Evolutionary conservation across 1,140 invertebrate species (phyloP).

Genomic region (Delia radicum): DNA sequence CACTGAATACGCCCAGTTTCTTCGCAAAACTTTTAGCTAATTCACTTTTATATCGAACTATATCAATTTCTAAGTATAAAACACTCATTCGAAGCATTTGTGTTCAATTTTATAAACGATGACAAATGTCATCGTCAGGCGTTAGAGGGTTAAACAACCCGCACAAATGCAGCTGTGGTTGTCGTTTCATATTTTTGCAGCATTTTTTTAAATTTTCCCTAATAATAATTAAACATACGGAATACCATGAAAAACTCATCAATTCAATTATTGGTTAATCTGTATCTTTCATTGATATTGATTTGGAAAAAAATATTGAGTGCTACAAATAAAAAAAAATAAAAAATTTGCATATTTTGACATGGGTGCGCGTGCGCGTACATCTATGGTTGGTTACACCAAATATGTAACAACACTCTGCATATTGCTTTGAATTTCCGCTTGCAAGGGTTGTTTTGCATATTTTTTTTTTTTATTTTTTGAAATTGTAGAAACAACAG

Average conservation of each 20-base stretch:
- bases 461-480: too few species aligned
- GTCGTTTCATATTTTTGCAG: background rate
- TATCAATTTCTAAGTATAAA: too few species aligned
- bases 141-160: too few species aligned
- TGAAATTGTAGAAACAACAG: background rate
- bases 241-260: background rate
- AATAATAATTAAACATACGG: background rate
- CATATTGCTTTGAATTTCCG: background rate
- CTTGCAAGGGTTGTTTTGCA: background rate
- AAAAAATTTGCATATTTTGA: slow-evolving; percentile 2
- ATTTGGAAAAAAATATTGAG: background rate
- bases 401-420: background rate
- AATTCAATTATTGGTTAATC: background rate
- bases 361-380: background rate
- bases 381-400: background rate
- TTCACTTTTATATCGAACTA: too few species aligned
- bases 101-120: too few species aligned
- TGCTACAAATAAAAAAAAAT: background rate
- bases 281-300: background rate
- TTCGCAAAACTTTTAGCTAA: too few species aligned
- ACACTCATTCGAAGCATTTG: too few species aligned
- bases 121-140: too few species aligned
- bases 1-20: too few species aligned
- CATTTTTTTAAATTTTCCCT: background rate
- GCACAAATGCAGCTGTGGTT: background rate